Evolutionary conservation across 2,888 invertebrate genomes (phyloP).

Genomic region (Cephus pulcher): DNA sequence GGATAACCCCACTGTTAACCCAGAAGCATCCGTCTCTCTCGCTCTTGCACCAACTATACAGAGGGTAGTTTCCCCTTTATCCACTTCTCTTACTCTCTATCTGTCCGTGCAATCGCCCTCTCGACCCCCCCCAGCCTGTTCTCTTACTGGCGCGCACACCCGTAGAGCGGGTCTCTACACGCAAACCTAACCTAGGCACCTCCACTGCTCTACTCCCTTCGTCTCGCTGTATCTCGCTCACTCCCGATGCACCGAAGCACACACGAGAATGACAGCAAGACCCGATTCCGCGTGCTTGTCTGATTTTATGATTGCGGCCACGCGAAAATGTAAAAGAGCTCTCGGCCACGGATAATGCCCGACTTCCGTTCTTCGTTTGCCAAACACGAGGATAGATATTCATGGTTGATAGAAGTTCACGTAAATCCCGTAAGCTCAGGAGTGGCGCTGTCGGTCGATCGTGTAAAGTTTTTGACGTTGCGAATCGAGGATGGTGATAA

Average conservation of each 20-base stretch:
- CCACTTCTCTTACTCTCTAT: conserved; percentile 4
- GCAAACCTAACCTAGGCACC: neutral
- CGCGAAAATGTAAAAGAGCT: conserved; percentile 52
- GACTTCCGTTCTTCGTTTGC: conserved; percentile 47
- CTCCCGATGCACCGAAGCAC: neutral
- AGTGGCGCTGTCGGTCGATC: no score
- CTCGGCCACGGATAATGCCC: conserved; percentile 19
- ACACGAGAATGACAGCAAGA: conserved; percentile 5
- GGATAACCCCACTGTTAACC: conserved; percentile 19
- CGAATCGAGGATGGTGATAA: no score
- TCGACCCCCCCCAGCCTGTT: conserved; percentile 8
- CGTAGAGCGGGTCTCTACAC: no score
- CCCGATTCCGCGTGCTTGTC: conserved; percentile 55
- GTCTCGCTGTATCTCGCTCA: neutral
- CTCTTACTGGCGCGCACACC: conserved; percentile 3
- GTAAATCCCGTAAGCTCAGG: no score
- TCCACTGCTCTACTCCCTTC: no score
- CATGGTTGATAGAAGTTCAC: conserved; percentile 26
- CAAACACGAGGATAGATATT: conserved; percentile 44
- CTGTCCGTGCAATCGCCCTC: neutral
- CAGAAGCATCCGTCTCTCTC: conserved; percentile 5
- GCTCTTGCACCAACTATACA: neutral
- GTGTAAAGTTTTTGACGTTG: rapidly evolving
- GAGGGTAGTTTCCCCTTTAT: neutral
- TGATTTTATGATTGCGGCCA: conserved; percentile 63